A percentile compares a stretch with the other conserved stretches of the same genome.
Conservation (phyloP, 2,113 vertebrate species). For the Sminthopsis crassicaudata region DNA sequence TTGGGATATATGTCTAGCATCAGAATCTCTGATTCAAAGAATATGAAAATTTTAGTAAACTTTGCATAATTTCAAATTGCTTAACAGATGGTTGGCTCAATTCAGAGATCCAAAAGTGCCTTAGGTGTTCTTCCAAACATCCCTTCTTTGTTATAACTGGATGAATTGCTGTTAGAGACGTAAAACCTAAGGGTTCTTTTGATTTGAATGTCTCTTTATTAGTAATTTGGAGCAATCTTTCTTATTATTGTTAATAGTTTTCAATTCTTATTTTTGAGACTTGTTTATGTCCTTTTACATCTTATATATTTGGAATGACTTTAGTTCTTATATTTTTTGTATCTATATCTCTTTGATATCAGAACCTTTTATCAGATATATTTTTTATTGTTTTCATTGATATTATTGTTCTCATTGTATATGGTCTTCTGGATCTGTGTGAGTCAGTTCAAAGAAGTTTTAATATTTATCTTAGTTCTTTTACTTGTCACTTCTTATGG, state of each 20-base stretch:
- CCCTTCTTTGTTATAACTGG: not conserved
- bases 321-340: not conserved
- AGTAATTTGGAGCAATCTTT: not conserved
- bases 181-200: not conserved
- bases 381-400: not conserved
- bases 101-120: not conserved
- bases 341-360: not conserved
- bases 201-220: not conserved
- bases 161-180: not conserved
- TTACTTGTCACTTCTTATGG: not conserved
- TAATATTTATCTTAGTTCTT: not conserved
- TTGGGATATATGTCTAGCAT: not conserved
- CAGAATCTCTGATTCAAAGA: not conserved
- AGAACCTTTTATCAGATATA: not conserved
- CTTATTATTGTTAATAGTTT: not conserved
- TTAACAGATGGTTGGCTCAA: not conserved
- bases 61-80: not conserved
- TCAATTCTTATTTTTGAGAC: not conserved
- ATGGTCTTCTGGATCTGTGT: not conserved
- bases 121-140: not conserved
- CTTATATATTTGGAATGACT: not conserved
- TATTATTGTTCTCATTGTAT: not conserved
- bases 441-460: not conserved
- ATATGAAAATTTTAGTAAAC: not conserved
- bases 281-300: not conserved